A percentile compares a stretch with the other conserved stretches of the same genome.
phyloP scores from a whole-genome alignment of 2,113 vertebrate genomes.

The Caranx ignobilis region DNA sequence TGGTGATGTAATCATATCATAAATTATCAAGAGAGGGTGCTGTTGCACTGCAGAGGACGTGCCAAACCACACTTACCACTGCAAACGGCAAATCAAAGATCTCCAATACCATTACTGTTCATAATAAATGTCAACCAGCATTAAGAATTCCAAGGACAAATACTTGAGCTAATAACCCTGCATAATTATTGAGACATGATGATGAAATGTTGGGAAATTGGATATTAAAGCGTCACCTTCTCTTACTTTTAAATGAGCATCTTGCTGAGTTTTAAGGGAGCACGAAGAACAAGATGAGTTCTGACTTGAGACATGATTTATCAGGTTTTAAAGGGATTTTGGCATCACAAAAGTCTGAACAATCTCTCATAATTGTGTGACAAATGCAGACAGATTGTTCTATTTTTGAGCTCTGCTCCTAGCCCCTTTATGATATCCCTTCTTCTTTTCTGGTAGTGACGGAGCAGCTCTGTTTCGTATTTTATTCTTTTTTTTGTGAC shows the following conservation, averaged over 20 bases:
- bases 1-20: conserved; percentile 57
- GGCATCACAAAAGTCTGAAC: conserved; percentile 51
- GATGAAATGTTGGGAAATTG: conserved; percentile 83
- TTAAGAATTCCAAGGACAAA: conserved; percentile 84
- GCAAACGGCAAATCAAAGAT: conserved; percentile 67
- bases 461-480: conserved; percentile 40
- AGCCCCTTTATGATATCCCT: not conserved
- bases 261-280: conserved; percentile 62
- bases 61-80: not conserved
- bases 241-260: conserved; percentile 60
- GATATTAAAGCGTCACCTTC: conserved; percentile 59
- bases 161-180: conserved; percentile 82
- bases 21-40: conserved; percentile 77
- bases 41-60: conserved; percentile 75
- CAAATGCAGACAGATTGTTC: conserved; percentile 64
- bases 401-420: conserved; percentile 45
- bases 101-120: conserved; percentile 71
- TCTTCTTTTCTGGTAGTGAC: conserved; percentile 12
- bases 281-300: conserved; percentile 39
- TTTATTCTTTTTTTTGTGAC: conserved; percentile 56
- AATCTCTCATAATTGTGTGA: conserved; percentile 58
- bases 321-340: conserved; percentile 63
- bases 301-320: conserved; percentile 56
- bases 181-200: conserved; percentile 79
- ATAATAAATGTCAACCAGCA: conserved; percentile 80